Evolutionary conservation across 2,888 invertebrate genomes (phyloP), one percentile per base, ranked within the genome.

Genomic region (Trisateles emortualis): DNA sequence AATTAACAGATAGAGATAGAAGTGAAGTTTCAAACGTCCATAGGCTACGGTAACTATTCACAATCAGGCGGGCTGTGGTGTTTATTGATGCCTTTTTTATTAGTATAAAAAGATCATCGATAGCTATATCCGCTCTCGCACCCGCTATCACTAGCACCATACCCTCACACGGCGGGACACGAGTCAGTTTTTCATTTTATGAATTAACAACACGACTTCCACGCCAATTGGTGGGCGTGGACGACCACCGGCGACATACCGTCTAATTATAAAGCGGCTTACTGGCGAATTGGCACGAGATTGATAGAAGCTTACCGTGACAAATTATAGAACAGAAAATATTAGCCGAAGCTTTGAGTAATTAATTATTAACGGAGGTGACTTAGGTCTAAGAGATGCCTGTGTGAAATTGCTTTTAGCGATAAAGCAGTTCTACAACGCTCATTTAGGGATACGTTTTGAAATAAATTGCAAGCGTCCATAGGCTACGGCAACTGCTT

Each of bases 171-270:
- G 69, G 73, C 82, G 42, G 72, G 72, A 71, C 81, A 70, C 67
- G 66, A 77, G 78, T 76, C 86, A 86, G 86, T 90, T 89, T n/a
- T 90, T 88, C 88, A 88, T 90, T 88, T n/a, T 86, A 86, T 54
- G 48, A 52, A 52, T 87, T 86, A 87, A 86, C 81, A 79, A 68
- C 55, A 74, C 81, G 72, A 81, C 81, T 81, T 84, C 84, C 83
- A 81, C 77, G 58, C 64, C 79, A 78, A 86, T 81, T 75, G 81
- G 77, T 86, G 84, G 88, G 87, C 86, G 76, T 83, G 83, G 85
- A 64, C 67, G 68, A 65, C 57, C 65, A 57, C 46, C 44, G 64
- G 76, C 86, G 86, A 84, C 88, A 87, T 87, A 83, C 85, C 76
- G 87, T 79, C 84, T 87, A 87, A 88, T 89, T 84, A 74, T 55